Base-by-base conservation (phyloP, 2,797 vertebrate genomes). In the Adelosebastes latens region DNA sequence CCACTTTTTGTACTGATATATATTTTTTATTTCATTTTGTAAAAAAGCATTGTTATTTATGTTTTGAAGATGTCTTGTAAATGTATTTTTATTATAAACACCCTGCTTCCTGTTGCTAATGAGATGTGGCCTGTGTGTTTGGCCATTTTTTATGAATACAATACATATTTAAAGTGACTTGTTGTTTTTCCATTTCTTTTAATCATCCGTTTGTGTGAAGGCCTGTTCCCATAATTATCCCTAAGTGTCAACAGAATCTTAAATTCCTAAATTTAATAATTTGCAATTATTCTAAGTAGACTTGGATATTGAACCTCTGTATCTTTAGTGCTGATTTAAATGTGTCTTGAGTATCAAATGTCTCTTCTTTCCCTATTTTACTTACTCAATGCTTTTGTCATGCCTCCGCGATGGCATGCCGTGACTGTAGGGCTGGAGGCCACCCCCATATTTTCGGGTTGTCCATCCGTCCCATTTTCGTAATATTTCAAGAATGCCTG, bases 41-140 rank as follows among this genome's bases (percentile, higher is more conserved):
- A 78, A 85, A 89, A 89, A 89, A 82, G 49, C 8, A 39, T 84
- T 87, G 78, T 86, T 88, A 94, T 93, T 89, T 94, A 91, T 94
- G 81, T 87, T 85, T 83, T 82, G 13, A 65, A 39, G 9, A 6
- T 85, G n/a, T 85, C 66, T 79, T 90, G 70, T 77, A 74, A 88
- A 83, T 91, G 71, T 93, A 75, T 94, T 91, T 91, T 92, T 92
- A 81, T 87, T 90, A 78, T 74, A 86, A 86, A 79, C 55, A 65
- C 39, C 4, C 31, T 58, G 42, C 82, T 79, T 77, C 10, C 42
- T 82, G 68, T 85, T 82, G 69, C 81, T 84, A 81, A 84, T 88
- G 70, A 82, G 66, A 83, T 89, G 73, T 82, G 49, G 36, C 32
- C 25, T 0, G 1, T 58, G 13, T 64, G 79, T 88, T 81, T 73